Conservation (phyloP, 1,140 invertebrate genomes). For the Phenacoccus solenopsis region DNA sequence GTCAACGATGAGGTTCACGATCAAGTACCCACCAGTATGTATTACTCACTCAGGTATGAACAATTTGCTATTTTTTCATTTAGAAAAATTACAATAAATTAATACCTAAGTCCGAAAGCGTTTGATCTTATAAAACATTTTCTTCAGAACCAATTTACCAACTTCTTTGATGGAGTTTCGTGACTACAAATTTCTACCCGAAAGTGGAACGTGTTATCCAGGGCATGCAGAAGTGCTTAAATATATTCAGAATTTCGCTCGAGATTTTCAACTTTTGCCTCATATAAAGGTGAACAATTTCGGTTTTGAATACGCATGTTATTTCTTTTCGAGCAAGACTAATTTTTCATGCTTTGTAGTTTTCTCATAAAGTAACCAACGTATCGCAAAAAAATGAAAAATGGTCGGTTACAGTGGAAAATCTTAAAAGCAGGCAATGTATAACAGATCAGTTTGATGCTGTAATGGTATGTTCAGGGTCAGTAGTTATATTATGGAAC, state of each 20-base stretch:
- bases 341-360: too few species aligned
- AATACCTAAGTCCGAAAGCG: too few species aligned
- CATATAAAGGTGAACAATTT: slow-evolving; percentile 41
- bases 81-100: too few species aligned
- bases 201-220: slow-evolving; percentile 38
- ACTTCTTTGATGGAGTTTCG: slow-evolving; percentile 83
- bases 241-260: slow-evolving; percentile 48
- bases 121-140: too few species aligned
- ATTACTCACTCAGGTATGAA: slow-evolving; percentile 57
- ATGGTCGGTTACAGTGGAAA: slow-evolving; percentile 35
- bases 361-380: slow-evolving; percentile 23
- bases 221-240: slow-evolving; percentile 42
- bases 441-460: slow-evolving; percentile 39
- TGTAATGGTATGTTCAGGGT: slow-evolving; percentile 54
- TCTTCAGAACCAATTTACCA: slow-evolving; percentile 64
- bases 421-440: slow-evolving; percentile 32
- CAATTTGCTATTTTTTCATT: too few species aligned
- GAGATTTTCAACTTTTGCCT: slow-evolving; percentile 39
- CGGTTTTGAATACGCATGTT: too few species aligned
- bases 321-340: too few species aligned
- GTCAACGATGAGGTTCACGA: slow-evolving; percentile 53
- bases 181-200: slow-evolving; percentile 48
- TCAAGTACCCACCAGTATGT: slow-evolving; percentile 79
- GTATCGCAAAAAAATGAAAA: slow-evolving; percentile 33
- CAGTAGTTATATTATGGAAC: too few species aligned